Evolutionary conservation across 2,888 invertebrate genomes (phyloP).

Genomic region (Euplexia lucipara): DNA sequence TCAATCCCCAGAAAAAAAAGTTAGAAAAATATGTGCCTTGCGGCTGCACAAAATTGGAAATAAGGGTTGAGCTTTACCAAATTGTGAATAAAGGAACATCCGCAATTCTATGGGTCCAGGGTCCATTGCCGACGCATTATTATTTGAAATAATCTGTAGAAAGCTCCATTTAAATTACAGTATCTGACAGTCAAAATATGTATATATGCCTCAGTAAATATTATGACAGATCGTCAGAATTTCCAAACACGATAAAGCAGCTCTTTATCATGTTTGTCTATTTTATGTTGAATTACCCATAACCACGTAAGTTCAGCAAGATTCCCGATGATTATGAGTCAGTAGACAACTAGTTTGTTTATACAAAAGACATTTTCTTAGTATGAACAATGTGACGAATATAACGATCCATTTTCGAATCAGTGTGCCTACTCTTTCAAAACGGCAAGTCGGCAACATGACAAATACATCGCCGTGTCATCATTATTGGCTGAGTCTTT

Average conservation of each 20-base stretch:
- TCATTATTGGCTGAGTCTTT: no score
- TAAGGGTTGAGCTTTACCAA: neutral
- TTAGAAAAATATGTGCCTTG: no score
- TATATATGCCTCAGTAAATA: neutral
- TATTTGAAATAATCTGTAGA: neutral
- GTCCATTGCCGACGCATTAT: neutral
- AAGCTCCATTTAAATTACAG: neutral
- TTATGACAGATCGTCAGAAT: constrained; percentile 2
- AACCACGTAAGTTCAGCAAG: constrained; percentile 3
- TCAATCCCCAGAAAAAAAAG: no score
- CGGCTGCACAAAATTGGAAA: no score
- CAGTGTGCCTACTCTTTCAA: constrained; percentile 19
- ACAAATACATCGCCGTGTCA: no score
- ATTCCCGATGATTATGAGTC: constrained; percentile 23
- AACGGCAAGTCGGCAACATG: constrained; percentile 4
- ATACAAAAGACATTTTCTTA: neutral
- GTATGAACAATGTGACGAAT: constrained; percentile 15
- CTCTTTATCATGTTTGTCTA: no score
- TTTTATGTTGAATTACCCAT: constrained; percentile 4
- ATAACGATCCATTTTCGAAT: constrained; percentile 2
- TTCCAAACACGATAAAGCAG: neutral
- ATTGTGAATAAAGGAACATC: no score
- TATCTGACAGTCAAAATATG: constrained; percentile 6
- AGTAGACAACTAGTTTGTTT: neutral
- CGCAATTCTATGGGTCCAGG: neutral